These are phyloP conservation scores for Athene noctua DNA, from an alignment of 2,113 vertebrate species.

Conservation along the genomic window DNA sequence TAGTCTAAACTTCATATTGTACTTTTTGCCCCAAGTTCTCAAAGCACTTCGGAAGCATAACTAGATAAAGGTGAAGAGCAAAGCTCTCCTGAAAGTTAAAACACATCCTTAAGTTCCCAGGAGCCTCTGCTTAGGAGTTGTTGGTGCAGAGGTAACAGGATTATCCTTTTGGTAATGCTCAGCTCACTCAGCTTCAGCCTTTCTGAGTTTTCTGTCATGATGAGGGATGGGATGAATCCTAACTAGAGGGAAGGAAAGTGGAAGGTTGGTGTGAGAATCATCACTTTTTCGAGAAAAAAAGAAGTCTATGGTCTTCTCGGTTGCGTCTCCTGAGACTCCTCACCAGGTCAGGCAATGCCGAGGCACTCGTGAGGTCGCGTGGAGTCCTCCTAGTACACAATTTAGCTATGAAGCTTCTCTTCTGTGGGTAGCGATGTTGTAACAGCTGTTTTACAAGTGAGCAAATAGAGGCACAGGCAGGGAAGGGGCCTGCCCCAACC, in stretches of 20 bases:
- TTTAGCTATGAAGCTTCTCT: not conserved
- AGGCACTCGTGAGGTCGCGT: fast-evolving
- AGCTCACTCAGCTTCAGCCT: not conserved
- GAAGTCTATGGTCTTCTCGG: not conserved
- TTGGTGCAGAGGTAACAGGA: not conserved
- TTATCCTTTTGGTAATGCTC: not conserved
- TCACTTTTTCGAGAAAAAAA: not conserved
- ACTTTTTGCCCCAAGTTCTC: not conserved
- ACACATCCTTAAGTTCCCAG: not conserved
- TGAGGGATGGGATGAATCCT: not conserved
- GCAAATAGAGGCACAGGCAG: not conserved
- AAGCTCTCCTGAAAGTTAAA: not conserved
- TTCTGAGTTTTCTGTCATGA: not conserved
- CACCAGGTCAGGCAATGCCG: not conserved
- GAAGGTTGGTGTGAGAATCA: not conserved
- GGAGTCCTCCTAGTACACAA: not conserved
- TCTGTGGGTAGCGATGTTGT: not conserved
- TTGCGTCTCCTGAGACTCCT: not conserved
- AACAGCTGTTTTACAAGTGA: not conserved
- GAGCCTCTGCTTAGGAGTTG: not conserved
- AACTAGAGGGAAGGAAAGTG: not conserved
- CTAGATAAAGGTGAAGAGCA: not conserved
- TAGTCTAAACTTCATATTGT: not conserved
- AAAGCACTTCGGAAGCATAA: not conserved
- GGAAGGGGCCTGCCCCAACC: not conserved